Conservation (phyloP, 2,113 vertebrate genomes). For the Pangasianodon gigas region DNA sequence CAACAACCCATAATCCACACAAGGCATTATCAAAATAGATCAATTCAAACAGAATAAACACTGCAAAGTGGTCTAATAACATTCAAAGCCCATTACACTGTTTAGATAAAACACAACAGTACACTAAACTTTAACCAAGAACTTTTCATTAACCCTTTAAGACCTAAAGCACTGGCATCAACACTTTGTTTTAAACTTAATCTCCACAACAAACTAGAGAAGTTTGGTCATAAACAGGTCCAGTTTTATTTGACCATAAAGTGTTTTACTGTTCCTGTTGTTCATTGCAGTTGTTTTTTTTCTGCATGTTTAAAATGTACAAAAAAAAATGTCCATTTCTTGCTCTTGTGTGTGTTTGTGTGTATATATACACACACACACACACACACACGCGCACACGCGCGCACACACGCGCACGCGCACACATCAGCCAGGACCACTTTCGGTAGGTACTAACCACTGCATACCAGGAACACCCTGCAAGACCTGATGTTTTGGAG, state of each 20-base stretch:
- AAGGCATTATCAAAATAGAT: background rate
- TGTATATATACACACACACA: too few relatives aligned
- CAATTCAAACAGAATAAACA: background rate
- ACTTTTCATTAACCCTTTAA: background rate
- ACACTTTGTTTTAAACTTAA: background rate
- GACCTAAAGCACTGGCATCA: background rate
- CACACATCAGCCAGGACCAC: too few relatives aligned
- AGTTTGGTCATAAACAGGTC: background rate
- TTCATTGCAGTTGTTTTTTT: background rate
- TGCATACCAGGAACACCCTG: too few relatives aligned
- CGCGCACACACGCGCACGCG: too few relatives aligned
- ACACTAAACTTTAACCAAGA: background rate
- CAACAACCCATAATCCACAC: background rate
- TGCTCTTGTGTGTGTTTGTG: too few relatives aligned
- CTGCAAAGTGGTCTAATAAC: background rate
- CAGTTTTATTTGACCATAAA: background rate
- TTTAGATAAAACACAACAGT: background rate
- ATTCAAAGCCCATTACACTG: background rate
- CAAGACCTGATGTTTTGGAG: too few relatives aligned
- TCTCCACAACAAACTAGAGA: background rate
- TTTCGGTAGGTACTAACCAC: too few relatives aligned
- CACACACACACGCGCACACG: too few relatives aligned
- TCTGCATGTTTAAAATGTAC: background rate
- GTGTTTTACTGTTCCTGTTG: background rate
- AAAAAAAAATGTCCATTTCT: background rate